Conservation (phyloP, 1,140 invertebrate genomes). For the Penaeus vannamei region DNA sequence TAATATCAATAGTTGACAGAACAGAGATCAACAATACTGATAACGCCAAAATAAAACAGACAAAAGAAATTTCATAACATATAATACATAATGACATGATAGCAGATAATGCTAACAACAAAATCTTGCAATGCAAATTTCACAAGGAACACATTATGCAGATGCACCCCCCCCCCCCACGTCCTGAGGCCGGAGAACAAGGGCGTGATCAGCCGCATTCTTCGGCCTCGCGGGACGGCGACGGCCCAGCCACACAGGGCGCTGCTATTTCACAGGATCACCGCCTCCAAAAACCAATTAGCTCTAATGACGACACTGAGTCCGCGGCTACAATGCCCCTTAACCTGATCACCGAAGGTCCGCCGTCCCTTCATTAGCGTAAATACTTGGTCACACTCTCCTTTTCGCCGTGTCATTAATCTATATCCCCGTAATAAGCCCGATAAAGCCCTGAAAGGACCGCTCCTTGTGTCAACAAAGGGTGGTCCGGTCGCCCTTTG, state of each 20-base stretch:
- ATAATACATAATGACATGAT: too few species aligned
- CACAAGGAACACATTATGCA: too few species aligned
- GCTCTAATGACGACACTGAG: slow-evolving; percentile 53
- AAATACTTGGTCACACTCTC: slow-evolving; percentile 58
- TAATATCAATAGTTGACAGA: too few species aligned
- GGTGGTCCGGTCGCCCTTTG: slow-evolving; percentile 9
- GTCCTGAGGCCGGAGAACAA: too few species aligned
- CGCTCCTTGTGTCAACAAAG: slow-evolving; percentile 53
- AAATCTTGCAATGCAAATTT: too few species aligned
- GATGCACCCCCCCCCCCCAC: too few species aligned
- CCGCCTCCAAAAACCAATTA: slow-evolving; percentile 63
- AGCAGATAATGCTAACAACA: too few species aligned
- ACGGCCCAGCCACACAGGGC: neutral
- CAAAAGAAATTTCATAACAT: too few species aligned
- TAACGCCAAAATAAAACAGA: too few species aligned
- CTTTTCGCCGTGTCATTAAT: slow-evolving; percentile 62
- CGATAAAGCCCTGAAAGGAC: slow-evolving; percentile 44
- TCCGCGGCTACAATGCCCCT: slow-evolving; percentile 45
- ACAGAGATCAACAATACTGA: too few species aligned
- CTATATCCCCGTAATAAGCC: slow-evolving; percentile 55
- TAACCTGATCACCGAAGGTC: slow-evolving; percentile 61
- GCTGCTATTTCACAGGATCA: neutral
- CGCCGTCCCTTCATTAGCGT: slow-evolving; percentile 49
- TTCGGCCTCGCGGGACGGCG: neutral
- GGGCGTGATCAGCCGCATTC: too few species aligned